These are phyloP conservation scores for Dryadula phaetusa DNA, from an alignment of 2,888 invertebrate genomes.

Conservation along the genomic window DNA sequence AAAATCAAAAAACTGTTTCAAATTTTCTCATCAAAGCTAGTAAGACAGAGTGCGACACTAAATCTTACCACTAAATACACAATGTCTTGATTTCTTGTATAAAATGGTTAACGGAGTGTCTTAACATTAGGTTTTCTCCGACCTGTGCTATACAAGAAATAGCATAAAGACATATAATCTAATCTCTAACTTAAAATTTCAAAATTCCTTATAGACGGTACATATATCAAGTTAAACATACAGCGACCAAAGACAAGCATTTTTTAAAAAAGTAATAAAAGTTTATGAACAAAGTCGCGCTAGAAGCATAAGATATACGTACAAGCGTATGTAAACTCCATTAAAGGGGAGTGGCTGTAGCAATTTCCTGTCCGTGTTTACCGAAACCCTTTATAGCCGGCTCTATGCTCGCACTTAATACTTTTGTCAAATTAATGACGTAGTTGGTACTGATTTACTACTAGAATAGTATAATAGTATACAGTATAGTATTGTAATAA, in stretches of 20 bases:
- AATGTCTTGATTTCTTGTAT: too few relatives aligned
- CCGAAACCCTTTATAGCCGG: slow-evolving; percentile 24
- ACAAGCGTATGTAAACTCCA: slow-evolving; percentile 31
- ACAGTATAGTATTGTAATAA: too few relatives aligned
- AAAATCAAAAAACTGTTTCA: too few relatives aligned
- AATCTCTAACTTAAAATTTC: too few relatives aligned
- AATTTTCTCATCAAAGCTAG: too few relatives aligned
- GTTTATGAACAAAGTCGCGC: slow-evolving; percentile 7
- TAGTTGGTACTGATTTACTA: slow-evolving; percentile 10
- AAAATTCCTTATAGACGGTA: too few relatives aligned
- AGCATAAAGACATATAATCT: too few relatives aligned
- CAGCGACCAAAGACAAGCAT: not conserved
- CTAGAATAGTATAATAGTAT: not conserved
- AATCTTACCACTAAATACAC: too few relatives aligned
- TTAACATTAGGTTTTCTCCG: too few relatives aligned
- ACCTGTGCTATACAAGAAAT: too few relatives aligned
- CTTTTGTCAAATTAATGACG: slow-evolving; percentile 34
- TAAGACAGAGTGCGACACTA: too few relatives aligned
- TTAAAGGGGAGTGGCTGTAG: slow-evolving; percentile 33
- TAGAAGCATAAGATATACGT: not conserved
- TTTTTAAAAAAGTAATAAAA: slow-evolving; percentile 22
- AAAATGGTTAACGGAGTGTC: too few relatives aligned
- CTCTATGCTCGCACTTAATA: slow-evolving; percentile 28
- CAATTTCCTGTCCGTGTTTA: slow-evolving; percentile 39
- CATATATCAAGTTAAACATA: not conserved